These are phyloP conservation scores for Polia nebulosa DNA, from an alignment of 2,888 invertebrate genomes.

Conservation along the genomic window DNA sequence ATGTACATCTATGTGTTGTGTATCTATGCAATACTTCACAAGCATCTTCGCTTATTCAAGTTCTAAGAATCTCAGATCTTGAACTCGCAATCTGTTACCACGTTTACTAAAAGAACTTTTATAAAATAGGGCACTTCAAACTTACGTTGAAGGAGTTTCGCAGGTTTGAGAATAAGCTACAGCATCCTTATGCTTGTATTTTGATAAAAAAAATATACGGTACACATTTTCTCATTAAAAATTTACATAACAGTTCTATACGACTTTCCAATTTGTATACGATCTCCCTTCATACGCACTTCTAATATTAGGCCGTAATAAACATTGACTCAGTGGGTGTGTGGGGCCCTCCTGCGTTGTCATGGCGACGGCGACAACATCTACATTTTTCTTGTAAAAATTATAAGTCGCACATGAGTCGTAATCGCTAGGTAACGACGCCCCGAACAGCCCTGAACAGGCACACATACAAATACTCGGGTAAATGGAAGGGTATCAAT, in stretches of 20 bases:
- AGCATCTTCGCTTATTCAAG: conserved; percentile 24
- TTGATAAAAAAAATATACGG: conserved; percentile 8
- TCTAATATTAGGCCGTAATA: conserved; percentile 42
- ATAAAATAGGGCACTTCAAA: conserved; percentile 43
- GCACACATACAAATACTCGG: background rate
- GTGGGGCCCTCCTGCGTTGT: conserved; percentile 23
- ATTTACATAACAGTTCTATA: background rate
- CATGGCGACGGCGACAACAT: conserved; percentile 26
- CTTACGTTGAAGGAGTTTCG: conserved; percentile 37
- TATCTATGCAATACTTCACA: conserved; percentile 25
- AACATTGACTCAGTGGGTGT: conserved; percentile 32
- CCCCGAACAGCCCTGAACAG: background rate
- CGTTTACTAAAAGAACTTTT: conserved; percentile 34
- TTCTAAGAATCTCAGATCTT: conserved; percentile 16
- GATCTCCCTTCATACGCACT: conserved; percentile 12
- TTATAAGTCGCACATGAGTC: conserved; percentile 54
- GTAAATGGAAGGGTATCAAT: conserved; percentile 47
- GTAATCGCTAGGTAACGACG: conserved; percentile 49
- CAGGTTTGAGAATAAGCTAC: conserved; percentile 16
- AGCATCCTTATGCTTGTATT: conserved; percentile 9
- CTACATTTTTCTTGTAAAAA: conserved; percentile 36
- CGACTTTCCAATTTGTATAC: conserved; percentile 14
- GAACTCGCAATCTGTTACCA: conserved; percentile 41
- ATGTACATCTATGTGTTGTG: conserved; percentile 1
- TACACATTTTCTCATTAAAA: conserved; percentile 25